Percentiles rank a stretch among this genome's conserved stretches.
phyloP scores from a whole-genome alignment of 2,888 invertebrate species.

The Rugalucina vietnamica region DNA sequence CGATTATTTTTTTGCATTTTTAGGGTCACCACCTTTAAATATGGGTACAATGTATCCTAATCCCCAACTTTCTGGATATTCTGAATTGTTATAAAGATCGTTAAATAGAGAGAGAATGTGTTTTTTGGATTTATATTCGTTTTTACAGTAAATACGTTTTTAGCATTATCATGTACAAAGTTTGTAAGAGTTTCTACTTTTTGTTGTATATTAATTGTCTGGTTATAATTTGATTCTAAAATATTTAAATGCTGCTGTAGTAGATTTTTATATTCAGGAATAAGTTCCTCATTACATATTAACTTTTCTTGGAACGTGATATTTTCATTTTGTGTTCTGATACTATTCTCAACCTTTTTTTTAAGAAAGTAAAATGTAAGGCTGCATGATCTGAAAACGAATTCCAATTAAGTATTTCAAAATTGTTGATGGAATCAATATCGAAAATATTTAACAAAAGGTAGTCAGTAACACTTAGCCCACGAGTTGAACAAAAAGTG shows the following conservation, averaged over 20 bases:
- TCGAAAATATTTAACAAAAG: not conserved
- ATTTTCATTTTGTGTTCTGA: not conserved
- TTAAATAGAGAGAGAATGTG: slow-evolving; percentile 20
- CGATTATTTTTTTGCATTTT: slow-evolving; percentile 7
- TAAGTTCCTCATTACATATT: not conserved
- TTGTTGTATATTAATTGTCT: not conserved
- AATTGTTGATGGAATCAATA: not conserved
- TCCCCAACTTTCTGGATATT: slow-evolving; percentile 32
- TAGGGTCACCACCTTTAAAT: slow-evolving; percentile 16
- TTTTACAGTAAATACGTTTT: not conserved
- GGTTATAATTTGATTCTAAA: not conserved
- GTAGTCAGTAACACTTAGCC: not conserved
- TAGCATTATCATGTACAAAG: not conserved
- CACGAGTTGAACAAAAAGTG: not conserved
- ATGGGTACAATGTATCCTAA: slow-evolving; percentile 36
- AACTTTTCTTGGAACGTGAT: not conserved
- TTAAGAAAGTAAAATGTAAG: not conserved
- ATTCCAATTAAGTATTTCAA: not conserved
- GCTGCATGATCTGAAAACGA: not conserved
- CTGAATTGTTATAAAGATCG: slow-evolving; percentile 3
- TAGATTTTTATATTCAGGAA: not conserved
- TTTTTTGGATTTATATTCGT: slow-evolving; percentile 21
- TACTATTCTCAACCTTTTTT: not conserved
- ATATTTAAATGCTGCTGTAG: not conserved
- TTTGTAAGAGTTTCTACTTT: not conserved